These are phyloP conservation scores for Ametastegia equiseti DNA, from an alignment of 2,888 invertebrate genomes.

Conservation along the genomic window DNA sequence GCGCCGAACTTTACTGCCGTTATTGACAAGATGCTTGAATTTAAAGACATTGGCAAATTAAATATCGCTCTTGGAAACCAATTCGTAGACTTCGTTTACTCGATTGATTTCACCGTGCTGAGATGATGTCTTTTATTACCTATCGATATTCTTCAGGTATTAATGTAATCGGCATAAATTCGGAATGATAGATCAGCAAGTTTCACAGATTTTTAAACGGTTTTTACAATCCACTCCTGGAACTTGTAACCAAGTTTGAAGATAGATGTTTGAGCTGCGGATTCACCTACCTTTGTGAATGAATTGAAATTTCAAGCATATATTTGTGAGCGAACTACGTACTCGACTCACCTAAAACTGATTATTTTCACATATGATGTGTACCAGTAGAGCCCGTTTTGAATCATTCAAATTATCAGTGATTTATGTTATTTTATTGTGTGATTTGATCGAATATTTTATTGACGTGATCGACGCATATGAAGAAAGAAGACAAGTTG, in stretches of 20 bases:
- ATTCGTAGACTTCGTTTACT: neutral
- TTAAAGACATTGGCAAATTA: neutral
- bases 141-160: neutral
- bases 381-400: neutral
- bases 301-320: neutral
- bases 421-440: neutral
- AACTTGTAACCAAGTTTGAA: neutral
- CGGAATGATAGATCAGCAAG: too few relatives aligned
- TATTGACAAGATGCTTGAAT: neutral
- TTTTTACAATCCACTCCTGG: neutral
- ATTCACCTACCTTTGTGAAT: neutral
- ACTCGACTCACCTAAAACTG: neutral
- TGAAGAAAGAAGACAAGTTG: slow-evolving; percentile 29
- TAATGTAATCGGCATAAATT: too few relatives aligned
- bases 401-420: neutral
- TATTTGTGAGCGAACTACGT: neutral
- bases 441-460: slow-evolving; percentile 1
- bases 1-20: neutral
- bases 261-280: neutral
- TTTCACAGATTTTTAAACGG: neutral
- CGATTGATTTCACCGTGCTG: neutral
- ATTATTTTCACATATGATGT: neutral
- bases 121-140: neutral
- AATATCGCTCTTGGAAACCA: neutral
- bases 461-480: slow-evolving; percentile 1